Percentiles rank a stretch among this genome's conserved stretches.
phyloP scores from a whole-genome alignment of 2,797 vertebrate genomes.

The Ciconia nigra region DNA sequence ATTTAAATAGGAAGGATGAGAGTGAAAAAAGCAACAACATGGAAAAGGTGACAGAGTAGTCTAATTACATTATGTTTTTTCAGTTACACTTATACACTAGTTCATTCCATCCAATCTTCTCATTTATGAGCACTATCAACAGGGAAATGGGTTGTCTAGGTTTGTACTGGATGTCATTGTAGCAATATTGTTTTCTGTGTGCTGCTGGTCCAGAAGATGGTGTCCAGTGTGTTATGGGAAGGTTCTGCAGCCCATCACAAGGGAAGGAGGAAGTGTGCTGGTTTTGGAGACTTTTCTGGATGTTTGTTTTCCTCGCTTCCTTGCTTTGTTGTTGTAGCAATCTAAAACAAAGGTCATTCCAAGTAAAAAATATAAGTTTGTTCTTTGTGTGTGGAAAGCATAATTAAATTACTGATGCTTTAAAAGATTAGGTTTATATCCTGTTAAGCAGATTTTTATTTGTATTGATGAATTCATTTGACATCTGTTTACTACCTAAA shows the following conservation, averaged over 20 bases:
- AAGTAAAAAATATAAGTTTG: neutral
- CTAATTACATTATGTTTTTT: neutral
- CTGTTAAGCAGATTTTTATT: conserved; percentile 48
- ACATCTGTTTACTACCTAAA: conserved; percentile 66
- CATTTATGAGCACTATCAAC: neutral
- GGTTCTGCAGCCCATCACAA: neutral
- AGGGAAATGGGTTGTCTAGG: neutral
- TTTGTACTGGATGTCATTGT: neutral
- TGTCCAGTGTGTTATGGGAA: neutral
- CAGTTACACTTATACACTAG: neutral
- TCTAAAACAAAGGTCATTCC: neutral
- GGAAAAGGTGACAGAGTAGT: neutral
- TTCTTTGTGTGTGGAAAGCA: neutral
- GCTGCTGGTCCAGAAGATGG: neutral
- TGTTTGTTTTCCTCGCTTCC: neutral
- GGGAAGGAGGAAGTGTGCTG: neutral
- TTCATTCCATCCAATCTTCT: neutral
- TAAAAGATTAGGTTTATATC: conserved; percentile 49
- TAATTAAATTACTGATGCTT: conserved; percentile 34
- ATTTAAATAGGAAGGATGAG: neutral
- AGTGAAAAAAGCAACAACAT: neutral
- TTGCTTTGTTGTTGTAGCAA: neutral
- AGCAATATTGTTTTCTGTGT: neutral
- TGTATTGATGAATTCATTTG: conserved; percentile 67
- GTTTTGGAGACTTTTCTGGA: neutral